These are phyloP conservation scores for Taenioides sp. DNA, from an alignment of 2,797 vertebrate species.

Conservation along the genomic window DNA sequence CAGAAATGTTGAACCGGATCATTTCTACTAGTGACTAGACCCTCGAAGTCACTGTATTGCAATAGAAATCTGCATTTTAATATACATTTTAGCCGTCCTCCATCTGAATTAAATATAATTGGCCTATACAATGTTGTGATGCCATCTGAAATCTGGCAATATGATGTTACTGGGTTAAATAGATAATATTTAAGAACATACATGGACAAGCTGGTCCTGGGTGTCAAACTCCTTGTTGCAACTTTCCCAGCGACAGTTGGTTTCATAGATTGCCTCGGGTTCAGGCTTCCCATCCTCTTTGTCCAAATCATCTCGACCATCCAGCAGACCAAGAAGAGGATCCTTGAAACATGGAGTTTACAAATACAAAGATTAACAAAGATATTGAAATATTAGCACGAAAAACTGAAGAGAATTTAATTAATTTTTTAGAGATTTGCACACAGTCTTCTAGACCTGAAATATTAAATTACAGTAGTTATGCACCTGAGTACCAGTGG, in stretches of 20 bases:
- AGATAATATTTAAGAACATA: constrained; percentile 67
- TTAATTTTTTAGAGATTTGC: neutral
- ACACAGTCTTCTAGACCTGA: neutral
- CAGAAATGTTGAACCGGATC: no score
- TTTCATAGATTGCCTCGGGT: constrained; percentile 91
- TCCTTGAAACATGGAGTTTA: constrained; percentile 75
- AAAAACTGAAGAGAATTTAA: neutral
- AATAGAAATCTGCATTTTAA: no score
- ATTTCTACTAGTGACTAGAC: no score
- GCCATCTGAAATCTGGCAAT: neutral
- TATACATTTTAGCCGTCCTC: no score
- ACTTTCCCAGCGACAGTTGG: constrained; percentile 95
- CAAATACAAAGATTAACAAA: neutral
- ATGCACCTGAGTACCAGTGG: constrained; percentile 90
- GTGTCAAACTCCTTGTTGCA: constrained; percentile 97
- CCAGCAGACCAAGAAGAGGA: constrained; percentile 88
- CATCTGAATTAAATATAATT: no score
- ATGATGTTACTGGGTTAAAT: neutral
- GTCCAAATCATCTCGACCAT: constrained; percentile 91
- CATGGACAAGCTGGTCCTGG: constrained; percentile 97
- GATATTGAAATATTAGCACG: neutral
- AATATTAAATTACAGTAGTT: neutral
- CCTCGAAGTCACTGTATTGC: no score
- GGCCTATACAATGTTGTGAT: no score
- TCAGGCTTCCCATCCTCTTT: constrained; percentile 94